Evolutionary conservation across 2,797 vertebrate species (phyloP), one percentile per base, ranked within the genome.

Genomic region (Aselliscus stoliczkanus): DNA sequence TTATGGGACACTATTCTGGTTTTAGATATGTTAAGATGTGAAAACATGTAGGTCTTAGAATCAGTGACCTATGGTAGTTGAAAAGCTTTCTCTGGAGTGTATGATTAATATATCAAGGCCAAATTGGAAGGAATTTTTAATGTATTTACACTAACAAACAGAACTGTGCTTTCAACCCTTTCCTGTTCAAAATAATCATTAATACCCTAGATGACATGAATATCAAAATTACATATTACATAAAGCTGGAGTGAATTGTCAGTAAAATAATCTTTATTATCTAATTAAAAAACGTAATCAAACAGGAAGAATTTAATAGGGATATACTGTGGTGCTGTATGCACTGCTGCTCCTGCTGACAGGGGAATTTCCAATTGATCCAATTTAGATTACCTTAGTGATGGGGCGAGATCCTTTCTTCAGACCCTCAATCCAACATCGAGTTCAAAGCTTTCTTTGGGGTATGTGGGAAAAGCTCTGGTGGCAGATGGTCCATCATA

Each of bases 111-210:
- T 42, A 69, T 91, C 34, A 96, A 70, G 25, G 34, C 60, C 50
- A 72, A 62, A 25, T 79, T 81, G 76, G 37, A 64, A 69, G 7
- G 20, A 65, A 67, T 81, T 75, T 72, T 89, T 94, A 92, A 54
- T 77, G 29, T 44, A 77, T 37, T 95, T 92, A 87, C 20, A n/a
- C 70, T 76, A 44, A 62, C 20, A 34, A 17, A 39, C 10, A 50
- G 39, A 34, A 77, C 47, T 70, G 2, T 87, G 58, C 3, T 25
- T 39, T 79, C 23, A 72, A 15, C 27, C 60, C 15, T 89, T 20
- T n/a, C 13, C 34, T 77, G 15, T 75, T 90, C n/a, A 75, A 88
- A 84, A 60, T 88, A 85, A 85, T 92, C 54, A 44, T 92, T 87
- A 77, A 81, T 87, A 90, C 21, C 17, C 12, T 73, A 84, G 70